Base-by-base conservation (phyloP, 2,113 vertebrate genomes). In the Rhadina sibilatrix region DNA sequence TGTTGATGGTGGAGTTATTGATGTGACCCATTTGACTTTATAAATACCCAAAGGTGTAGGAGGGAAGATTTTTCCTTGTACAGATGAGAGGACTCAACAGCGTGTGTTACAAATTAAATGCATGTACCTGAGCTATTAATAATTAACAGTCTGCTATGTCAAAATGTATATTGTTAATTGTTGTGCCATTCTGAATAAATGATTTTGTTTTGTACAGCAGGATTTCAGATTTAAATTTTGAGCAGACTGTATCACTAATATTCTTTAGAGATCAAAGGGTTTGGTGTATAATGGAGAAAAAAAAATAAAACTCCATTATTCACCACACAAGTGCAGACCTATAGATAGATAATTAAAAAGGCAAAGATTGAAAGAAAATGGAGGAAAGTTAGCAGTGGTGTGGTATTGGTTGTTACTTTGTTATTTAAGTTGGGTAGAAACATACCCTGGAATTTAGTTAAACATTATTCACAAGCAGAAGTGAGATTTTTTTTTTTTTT, bases 121-220 rank as follows among this genome's bases (percentile, higher is more conserved):
- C 72, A 38, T 44, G 65, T 91, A 83, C 93, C 87, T 27, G 42
- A 74, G 56, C 76, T 94, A 93, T 97, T 98, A 97, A 98, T 97
- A 93, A 97, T 97, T 97, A 97, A 97, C 95, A 94, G 91, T 40
- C 93, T 94, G 74, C 91, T 94, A 4, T 35, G 94, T 97, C 65
- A 96, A 85, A 97, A 97, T 86, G 76, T 60, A 53, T 96, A 94
- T 97, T 97, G 96, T 97, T 96, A 97, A 97, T 97, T 97, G 93
- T 97, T 94, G 96, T 96, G 90, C 88, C 92, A 71, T 81, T 96
- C 90, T 93, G 89, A 94, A 95, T 74, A 84, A 96, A 94, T 94
- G 95, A 65, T 96, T 95, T 95, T 21, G 49, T 50, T 94, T 64
- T 42, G 80, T 60, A 50, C 38, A 70, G 22, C 71, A 77, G 92